phyloP scores from a whole-genome alignment of 2,113 vertebrate species.

The Gopherus evgoodei region DNA sequence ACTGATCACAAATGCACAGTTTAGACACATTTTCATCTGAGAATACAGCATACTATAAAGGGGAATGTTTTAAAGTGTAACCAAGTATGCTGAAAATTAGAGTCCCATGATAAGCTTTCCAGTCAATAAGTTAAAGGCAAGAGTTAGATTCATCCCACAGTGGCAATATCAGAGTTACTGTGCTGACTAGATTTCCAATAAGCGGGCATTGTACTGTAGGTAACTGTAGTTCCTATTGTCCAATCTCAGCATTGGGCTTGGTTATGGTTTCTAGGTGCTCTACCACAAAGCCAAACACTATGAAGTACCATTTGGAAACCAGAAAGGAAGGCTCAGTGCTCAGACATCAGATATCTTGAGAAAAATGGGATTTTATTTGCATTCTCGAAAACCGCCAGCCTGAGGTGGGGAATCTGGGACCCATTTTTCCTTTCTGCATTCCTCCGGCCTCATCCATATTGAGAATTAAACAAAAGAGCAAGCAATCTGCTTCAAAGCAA shows the following conservation, averaged over 20 bases:
- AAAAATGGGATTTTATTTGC: conserved; percentile 39
- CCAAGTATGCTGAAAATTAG: not conserved
- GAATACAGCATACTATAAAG: not conserved
- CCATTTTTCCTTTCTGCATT: not conserved
- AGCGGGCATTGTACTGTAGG: not conserved
- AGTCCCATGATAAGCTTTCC: conserved; percentile 18
- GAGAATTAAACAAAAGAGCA: conserved; percentile 45
- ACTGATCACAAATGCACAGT: not conserved
- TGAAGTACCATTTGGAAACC: not conserved
- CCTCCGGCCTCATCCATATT: not conserved
- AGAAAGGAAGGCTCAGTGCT: not conserved
- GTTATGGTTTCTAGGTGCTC: not conserved
- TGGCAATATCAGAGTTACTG: conserved; percentile 34
- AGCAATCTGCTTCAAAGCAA: conserved; percentile 74
- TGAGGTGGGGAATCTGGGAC: conserved; percentile 38
- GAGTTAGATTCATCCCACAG: not conserved
- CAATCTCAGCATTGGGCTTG: not conserved
- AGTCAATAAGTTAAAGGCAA: not conserved
- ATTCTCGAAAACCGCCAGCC: conserved; percentile 18
- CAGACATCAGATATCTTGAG: conserved; percentile 4
- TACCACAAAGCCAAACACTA: not conserved
- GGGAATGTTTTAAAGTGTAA: not conserved
- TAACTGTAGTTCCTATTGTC: not conserved
- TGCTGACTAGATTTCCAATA: conserved; percentile 48
- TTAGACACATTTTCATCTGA: accelerated